Evolutionary conservation across 2,113 vertebrate genomes (phyloP).

Genomic region (Thamnophis sirtalis): DNA sequence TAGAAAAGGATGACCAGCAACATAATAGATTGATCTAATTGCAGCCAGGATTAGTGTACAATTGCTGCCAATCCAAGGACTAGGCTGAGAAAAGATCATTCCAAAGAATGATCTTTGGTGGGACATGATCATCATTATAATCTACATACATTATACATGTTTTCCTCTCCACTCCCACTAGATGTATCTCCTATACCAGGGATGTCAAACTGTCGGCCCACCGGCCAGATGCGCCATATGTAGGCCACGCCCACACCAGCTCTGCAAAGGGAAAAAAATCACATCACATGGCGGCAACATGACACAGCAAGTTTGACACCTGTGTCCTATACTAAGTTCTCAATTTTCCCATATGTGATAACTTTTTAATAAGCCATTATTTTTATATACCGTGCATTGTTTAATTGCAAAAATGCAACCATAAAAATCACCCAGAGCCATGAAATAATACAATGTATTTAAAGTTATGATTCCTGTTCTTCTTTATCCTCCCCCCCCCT

Average conservation of each 20-base stretch:
- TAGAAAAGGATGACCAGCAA: neutral
- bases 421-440: neutral
- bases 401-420: neutral
- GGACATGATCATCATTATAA: neutral
- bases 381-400: neutral
- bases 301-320: no score
- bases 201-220: no score
- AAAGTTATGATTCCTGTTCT: neutral
- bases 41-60: neutral
- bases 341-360: neutral
- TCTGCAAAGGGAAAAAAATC: no score
- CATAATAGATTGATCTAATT: neutral
- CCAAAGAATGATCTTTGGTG: neutral
- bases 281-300: no score
- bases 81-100: neutral
- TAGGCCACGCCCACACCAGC: no score
- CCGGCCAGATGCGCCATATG: accelerated
- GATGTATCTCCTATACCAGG: no score
- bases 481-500: neutral
- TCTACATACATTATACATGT: neutral
- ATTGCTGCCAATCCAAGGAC: neutral
- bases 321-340: no score
- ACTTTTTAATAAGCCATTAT: neutral
- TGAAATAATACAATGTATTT: neutral
- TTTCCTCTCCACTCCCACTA: neutral